Evolutionary conservation across 2,113 vertebrate species (phyloP).

Genomic region (Halcyon malimbica): DNA sequence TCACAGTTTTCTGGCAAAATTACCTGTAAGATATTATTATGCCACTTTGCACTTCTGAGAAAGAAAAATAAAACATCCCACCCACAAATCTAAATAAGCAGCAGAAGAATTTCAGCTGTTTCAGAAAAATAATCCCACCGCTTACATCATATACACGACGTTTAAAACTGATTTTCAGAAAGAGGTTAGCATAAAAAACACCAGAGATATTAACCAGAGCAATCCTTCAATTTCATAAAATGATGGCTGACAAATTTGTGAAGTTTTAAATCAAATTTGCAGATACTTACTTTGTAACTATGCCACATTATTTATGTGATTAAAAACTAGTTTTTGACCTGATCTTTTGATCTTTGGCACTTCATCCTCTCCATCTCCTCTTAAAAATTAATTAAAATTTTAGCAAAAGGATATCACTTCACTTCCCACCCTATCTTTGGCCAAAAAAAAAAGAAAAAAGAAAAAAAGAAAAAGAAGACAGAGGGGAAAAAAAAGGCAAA

Average conservation of each 20-base stretch:
- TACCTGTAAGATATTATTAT: background rate
- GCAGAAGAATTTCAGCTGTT: background rate
- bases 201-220: conserved; percentile 63
- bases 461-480: background rate
- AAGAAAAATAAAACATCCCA: background rate
- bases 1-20: background rate
- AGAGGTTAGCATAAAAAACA: conserved; percentile 28
- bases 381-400: conserved; percentile 96
- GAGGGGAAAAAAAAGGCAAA: too few species aligned
- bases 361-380: conserved; percentile 88
- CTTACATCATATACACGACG: background rate
- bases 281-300: conserved; percentile 80
- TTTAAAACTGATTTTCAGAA: background rate
- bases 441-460: conserved; percentile 36
- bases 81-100: background rate
- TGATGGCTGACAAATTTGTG: conserved; percentile 80
- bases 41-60: background rate
- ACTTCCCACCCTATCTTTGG: conserved; percentile 78
- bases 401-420: conserved; percentile 82
- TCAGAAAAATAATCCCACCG: background rate
- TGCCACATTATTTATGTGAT: conserved; percentile 89
- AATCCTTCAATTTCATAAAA: conserved; percentile 70
- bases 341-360: conserved; percentile 91
- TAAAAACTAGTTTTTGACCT: conserved; percentile 96
- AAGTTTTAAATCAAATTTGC: conserved; percentile 83